A percentile compares a stretch with the other conserved stretches of the same genome.
These are phyloP conservation scores for Pelecanoides urinatrix DNA, from an alignment of 2,113 vertebrate genomes.

Conservation along the genomic window DNA sequence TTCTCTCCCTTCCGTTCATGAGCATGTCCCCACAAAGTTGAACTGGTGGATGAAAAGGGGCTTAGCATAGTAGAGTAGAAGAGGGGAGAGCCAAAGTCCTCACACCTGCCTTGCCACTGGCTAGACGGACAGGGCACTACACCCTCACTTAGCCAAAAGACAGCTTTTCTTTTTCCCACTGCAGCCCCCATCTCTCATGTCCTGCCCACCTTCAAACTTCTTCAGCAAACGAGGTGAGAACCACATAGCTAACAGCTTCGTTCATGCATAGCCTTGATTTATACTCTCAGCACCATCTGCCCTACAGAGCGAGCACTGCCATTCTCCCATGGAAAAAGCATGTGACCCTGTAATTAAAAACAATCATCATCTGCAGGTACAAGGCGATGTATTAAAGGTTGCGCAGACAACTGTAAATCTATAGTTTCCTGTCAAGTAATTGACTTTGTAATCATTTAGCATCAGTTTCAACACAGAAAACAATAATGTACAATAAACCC, in stretches of 20 bases:
- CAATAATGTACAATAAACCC: background rate
- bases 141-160: background rate
- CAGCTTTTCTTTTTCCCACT: background rate
- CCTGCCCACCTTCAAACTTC: background rate
- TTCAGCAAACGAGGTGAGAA: background rate
- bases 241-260: background rate
- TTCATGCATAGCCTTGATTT: background rate
- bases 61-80: background rate
- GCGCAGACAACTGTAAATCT: background rate
- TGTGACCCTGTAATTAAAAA: background rate
- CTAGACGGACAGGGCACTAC: background rate
- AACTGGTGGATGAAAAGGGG: background rate
- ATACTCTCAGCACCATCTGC: background rate
- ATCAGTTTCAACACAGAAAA: background rate
- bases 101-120: background rate
- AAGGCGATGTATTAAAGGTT: background rate
- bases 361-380: constrained; percentile 1
- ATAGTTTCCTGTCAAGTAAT: background rate
- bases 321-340: background rate
- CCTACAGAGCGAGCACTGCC: background rate
- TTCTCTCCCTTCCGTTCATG: background rate
- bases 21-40: background rate
- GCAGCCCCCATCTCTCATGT: background rate
- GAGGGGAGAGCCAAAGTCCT: background rate
- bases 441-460: background rate